Percentiles rank a stretch among this genome's conserved stretches.
phyloP scores from a whole-genome alignment of 2,797 vertebrate species.

The Adrianichthys oophorus region DNA sequence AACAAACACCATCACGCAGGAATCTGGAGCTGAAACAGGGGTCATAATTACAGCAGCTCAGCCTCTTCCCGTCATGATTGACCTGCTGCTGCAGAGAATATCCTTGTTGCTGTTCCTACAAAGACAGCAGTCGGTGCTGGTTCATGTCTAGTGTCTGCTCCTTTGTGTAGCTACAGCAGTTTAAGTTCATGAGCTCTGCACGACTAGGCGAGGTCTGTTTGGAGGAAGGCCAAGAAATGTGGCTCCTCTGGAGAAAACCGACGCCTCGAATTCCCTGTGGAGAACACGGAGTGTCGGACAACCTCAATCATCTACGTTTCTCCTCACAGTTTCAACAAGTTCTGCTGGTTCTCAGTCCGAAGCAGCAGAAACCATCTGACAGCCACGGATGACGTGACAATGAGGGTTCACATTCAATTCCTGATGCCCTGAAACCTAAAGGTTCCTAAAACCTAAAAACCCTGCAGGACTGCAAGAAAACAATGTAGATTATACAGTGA shows the following conservation, averaged over 20 bases:
- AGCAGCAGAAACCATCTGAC: too few relatives aligned
- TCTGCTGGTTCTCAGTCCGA: too few relatives aligned
- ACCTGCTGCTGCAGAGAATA: background rate
- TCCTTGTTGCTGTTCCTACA: too few relatives aligned
- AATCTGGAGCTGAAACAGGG: background rate
- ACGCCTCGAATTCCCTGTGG: conserved; percentile 31
- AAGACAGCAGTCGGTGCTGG: background rate
- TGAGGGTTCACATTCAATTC: too few relatives aligned
- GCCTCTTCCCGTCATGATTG: background rate
- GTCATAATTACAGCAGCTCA: background rate
- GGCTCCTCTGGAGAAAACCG: conserved; percentile 30
- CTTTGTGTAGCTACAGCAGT: conserved; percentile 3
- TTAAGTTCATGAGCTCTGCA: background rate
- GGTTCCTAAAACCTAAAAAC: too few relatives aligned
- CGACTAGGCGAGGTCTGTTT: conserved; percentile 25
- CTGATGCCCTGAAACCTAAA: too few relatives aligned
- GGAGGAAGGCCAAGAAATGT: conserved; percentile 55
- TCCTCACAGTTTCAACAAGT: too few relatives aligned
- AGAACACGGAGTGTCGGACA: background rate
- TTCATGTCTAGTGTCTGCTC: background rate
- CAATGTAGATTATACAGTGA: too few relatives aligned
- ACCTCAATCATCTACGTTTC: too few relatives aligned
- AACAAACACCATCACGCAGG: background rate
- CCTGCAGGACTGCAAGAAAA: too few relatives aligned
- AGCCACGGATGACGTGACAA: too few relatives aligned